Evolutionary conservation across 2,888 invertebrate genomes (phyloP).

Genomic region (Amitus sp.): DNA sequence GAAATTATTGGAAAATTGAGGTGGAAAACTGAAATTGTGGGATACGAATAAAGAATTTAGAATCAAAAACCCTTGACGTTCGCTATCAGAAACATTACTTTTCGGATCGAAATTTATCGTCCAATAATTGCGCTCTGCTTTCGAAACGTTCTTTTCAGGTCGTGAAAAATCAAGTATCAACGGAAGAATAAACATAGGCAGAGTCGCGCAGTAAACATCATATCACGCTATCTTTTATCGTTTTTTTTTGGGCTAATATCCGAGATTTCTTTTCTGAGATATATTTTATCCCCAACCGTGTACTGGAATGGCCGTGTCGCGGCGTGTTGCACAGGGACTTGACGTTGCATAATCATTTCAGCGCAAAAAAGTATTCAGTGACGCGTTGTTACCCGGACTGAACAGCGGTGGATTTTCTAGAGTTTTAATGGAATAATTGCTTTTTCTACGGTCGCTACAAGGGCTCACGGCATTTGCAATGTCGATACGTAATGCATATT

Average conservation of each 20-base stretch:
- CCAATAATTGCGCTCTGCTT: no score
- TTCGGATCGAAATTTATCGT: no score
- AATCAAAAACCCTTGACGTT: no score
- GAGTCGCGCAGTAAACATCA: slow-evolving; percentile 25
- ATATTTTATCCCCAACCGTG: slow-evolving; percentile 21
- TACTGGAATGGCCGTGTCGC: slow-evolving; percentile 28
- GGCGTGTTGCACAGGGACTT: slow-evolving; percentile 16
- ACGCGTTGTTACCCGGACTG: slow-evolving; percentile 10
- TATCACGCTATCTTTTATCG: slow-evolving; percentile 24
- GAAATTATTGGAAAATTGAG: no score
- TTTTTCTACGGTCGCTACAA: slow-evolving; percentile 30
- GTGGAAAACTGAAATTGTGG: no score
- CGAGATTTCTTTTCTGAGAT: slow-evolving; percentile 24
- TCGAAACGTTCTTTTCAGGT: no score
- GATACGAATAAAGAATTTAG: no score
- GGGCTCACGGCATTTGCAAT: slow-evolving; percentile 14
- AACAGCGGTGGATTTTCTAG: slow-evolving; percentile 24
- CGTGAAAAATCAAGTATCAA: no score
- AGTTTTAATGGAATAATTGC: slow-evolving; percentile 39
- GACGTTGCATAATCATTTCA: slow-evolving; percentile 38
- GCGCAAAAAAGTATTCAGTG: slow-evolving; percentile 33
- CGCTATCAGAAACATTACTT: no score
- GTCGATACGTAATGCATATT: slow-evolving; percentile 33
- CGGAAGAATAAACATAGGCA: no score
- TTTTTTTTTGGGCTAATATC: slow-evolving; percentile 20